Conservation (phyloP, 37 sponge, comb jelly and placozoan species). For the Cladorhizidae sp. region DNA sequence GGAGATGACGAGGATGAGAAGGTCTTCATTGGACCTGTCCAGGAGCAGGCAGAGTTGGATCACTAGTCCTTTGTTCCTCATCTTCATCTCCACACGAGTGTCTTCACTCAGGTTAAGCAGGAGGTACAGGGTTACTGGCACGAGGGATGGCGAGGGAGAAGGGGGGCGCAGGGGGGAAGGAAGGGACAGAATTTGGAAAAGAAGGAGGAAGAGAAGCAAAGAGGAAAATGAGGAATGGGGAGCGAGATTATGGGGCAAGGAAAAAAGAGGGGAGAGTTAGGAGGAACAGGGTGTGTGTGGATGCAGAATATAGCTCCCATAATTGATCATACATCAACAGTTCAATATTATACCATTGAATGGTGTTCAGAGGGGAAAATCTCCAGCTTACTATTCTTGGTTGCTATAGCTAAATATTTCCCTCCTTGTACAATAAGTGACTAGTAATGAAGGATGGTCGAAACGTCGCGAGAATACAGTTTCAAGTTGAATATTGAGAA, state of each 20-base stretch:
- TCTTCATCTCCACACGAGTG: slow-evolving; percentile 88
- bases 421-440: no score
- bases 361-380: no score
- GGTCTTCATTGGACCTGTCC: slow-evolving; percentile 80
- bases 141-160: not conserved
- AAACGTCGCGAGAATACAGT: no score
- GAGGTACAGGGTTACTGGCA: slow-evolving; percentile 80
- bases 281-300: slow-evolving; percentile 9
- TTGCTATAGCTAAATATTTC: no score
- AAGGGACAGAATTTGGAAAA: not conserved
- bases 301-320: no score
- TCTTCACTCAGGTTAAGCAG: slow-evolving; percentile 91
- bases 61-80: slow-evolving; percentile 81
- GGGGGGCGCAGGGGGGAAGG: not conserved
- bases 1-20: slow-evolving; percentile 87
- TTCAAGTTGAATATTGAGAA: no score
- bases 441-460: no score
- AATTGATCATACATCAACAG: no score
- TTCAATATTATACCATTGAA: no score
- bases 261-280: not conserved
- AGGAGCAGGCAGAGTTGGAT: slow-evolving; percentile 62
- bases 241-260: not conserved
- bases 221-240: not conserved
- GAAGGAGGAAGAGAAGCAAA: not conserved
- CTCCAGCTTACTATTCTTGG: no score